A percentile compares a stretch with the other conserved stretches of the same genome.
phyloP scores from a whole-genome alignment of 2,888 invertebrate genomes.

The Tryphoninae sp. region DNA sequence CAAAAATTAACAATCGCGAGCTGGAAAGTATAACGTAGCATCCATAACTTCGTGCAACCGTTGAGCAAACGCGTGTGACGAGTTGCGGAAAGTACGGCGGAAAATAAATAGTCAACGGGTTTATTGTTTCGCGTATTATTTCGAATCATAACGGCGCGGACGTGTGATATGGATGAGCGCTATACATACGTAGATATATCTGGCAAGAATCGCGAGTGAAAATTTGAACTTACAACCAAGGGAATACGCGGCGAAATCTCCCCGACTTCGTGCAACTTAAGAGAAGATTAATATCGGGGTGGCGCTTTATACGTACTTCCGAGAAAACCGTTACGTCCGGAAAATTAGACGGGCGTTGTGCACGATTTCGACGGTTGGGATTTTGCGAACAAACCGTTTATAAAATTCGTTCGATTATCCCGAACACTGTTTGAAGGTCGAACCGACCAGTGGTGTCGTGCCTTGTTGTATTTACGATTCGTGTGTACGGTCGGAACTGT shows the following conservation, averaged over 20 bases:
- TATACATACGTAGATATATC: neutral
- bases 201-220: neutral
- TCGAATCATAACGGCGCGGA: neutral
- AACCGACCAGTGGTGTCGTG: neutral
- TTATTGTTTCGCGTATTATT: slow-evolving; percentile 1
- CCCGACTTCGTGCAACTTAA: neutral
- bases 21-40: slow-evolving; percentile 1
- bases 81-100: slow-evolving; percentile 4
- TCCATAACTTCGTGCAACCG: neutral
- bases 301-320: too few species aligned
- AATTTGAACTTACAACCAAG: neutral
- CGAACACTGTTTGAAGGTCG: neutral
- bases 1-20: neutral
- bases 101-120: neutral
- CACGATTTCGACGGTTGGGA: too few species aligned
- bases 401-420: neutral
- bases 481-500: slow-evolving; percentile 6
- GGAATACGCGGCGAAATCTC: neutral
- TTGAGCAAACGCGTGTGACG: slow-evolving; percentile 8
- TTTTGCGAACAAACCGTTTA: neutral
- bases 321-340: too few species aligned
- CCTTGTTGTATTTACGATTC: neutral
- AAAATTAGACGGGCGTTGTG: too few species aligned
- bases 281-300: too few species aligned
- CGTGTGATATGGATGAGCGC: neutral